Evolutionary conservation across 2,113 vertebrate genomes (phyloP).

Genomic region (Scomber japonicus): DNA sequence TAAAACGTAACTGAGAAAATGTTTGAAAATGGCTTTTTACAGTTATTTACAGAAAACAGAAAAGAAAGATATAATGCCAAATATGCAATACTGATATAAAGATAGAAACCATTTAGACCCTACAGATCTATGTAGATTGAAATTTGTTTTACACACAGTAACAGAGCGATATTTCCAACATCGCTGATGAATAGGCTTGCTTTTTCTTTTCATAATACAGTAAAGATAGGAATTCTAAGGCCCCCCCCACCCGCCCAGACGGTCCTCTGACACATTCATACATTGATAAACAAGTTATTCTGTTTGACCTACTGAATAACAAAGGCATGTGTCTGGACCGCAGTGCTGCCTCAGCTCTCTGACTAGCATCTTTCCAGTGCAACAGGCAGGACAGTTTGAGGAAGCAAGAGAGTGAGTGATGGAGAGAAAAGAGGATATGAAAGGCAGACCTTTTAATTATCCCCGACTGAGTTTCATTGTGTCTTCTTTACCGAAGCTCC

Average conservation of each 20-base stretch:
- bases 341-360: constrained; percentile 13
- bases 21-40: not conserved
- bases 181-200: not conserved
- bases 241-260: not conserved
- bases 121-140: no score
- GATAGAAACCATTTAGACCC: no score
- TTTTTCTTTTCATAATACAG: not conserved
- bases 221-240: not conserved
- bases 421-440: constrained; percentile 52
- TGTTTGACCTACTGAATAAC: constrained; percentile 17
- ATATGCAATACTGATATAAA: not conserved
- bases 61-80: not conserved
- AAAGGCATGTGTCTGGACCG: not conserved
- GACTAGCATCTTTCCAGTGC: not conserved
- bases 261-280: not conserved
- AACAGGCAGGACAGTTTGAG: constrained; percentile 49
- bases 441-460: constrained; percentile 71
- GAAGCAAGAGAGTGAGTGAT: constrained; percentile 41
- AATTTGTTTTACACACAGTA: no score
- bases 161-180: no score
- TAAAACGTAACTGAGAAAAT: not conserved
- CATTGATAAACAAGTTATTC: not conserved
- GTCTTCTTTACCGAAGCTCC: not conserved
- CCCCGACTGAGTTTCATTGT: constrained; percentile 43
- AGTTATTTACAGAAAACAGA: no score